Evolutionary conservation across 92 coral and sea anemone genomes (phyloP).

Genomic region (Paramuricea clavata): DNA sequence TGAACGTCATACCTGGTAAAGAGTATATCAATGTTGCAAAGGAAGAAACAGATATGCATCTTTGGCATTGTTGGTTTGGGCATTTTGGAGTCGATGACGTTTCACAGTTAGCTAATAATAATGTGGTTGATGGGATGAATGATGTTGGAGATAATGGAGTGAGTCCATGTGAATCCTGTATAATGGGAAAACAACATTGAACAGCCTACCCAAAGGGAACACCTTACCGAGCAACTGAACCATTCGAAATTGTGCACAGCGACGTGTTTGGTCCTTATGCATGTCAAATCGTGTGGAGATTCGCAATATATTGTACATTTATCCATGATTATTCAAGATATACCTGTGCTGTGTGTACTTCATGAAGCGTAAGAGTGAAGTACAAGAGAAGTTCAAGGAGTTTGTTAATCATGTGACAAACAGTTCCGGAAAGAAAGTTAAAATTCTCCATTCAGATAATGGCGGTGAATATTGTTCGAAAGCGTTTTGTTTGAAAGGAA

Average conservation of each 20-base stretch:
- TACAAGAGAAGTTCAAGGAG: conserved; percentile 55
- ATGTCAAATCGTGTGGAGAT: conserved; percentile 55
- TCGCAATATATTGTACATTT: conserved; percentile 54
- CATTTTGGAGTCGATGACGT: background rate
- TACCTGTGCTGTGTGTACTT: conserved; percentile 52
- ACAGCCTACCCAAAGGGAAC: background rate
- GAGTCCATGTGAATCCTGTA: conserved; percentile 17
- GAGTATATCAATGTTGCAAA: background rate
- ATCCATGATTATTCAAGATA: conserved; percentile 48
- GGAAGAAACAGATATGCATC: background rate
- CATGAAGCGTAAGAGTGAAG: conserved; percentile 51
- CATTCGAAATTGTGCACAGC: conserved; percentile 49
- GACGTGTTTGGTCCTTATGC: conserved; percentile 62
- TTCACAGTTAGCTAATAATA: background rate
- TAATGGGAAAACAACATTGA: background rate
- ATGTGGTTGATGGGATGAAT: background rate
- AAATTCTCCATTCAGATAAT: conserved; percentile 51
- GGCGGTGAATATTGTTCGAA: conserved; percentile 54
- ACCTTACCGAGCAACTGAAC: conserved; percentile 23
- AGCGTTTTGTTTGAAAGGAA: conserved; percentile 48
- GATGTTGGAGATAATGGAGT: no score
- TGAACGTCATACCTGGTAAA: background rate
- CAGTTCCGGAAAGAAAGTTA: conserved; percentile 41
- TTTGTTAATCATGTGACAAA: conserved; percentile 48
- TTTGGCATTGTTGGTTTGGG: background rate